Percentiles rank a stretch among this genome's conserved stretches.
Conservation (phyloP, 2,888 invertebrate species). For the Hydrotaea cyrtoneurina region DNA sequence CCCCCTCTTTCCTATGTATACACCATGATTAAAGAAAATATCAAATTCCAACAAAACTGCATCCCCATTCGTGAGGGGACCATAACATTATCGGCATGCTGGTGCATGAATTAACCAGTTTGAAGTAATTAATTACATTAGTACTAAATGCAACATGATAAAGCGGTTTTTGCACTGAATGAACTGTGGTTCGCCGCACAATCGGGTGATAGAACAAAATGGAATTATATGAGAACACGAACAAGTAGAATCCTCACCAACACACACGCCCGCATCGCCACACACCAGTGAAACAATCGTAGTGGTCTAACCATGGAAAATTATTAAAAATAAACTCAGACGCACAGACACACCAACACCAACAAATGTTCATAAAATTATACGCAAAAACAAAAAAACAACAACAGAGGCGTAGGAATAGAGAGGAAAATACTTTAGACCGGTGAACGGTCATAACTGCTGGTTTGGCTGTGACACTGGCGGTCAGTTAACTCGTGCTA, state of each 20-base stretch:
- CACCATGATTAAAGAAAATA: no score
- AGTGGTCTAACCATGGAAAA: constrained; percentile 41
- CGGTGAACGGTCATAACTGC: not conserved
- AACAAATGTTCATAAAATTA: not conserved
- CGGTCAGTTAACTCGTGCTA: no score
- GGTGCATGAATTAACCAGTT: constrained; percentile 51
- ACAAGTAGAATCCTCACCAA: constrained; percentile 17
- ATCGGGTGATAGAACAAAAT: constrained; percentile 42
- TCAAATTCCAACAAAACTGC: not conserved
- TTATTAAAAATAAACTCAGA: not conserved
- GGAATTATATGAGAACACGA: constrained; percentile 21
- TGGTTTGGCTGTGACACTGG: not conserved
- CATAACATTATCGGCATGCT: constrained; percentile 5
- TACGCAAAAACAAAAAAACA: not conserved
- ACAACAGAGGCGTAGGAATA: not conserved
- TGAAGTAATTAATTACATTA: constrained; percentile 66
- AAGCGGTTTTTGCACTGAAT: constrained; percentile 68
- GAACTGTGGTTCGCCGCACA: constrained; percentile 59
- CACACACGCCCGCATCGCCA: no score
- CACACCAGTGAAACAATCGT: constrained; percentile 46
- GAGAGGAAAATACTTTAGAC: no score
- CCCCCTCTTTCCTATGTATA: no score
- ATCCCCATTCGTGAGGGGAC: not conserved
- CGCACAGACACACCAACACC: not conserved
- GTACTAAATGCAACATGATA: constrained; percentile 70